Conservation (phyloP, 2,797 vertebrate genomes). For the Onychomys torridus region DNA sequence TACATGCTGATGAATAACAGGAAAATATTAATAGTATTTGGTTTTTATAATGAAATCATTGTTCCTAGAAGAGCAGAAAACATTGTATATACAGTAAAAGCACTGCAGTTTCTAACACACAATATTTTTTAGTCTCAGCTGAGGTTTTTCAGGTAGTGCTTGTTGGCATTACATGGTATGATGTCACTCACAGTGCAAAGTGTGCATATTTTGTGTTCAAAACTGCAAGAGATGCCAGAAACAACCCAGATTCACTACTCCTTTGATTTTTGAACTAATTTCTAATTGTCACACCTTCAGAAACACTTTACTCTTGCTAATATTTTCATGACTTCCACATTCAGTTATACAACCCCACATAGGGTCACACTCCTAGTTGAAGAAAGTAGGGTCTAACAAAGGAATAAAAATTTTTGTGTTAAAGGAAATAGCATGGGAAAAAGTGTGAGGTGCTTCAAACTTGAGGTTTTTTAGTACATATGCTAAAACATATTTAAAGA, state of each 20-base stretch:
- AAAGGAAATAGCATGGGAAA: constrained; percentile 18
- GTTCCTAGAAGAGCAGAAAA: not conserved
- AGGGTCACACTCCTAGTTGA: not conserved
- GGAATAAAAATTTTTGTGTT: not conserved
- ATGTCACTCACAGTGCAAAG: not conserved
- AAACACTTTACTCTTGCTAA: not conserved
- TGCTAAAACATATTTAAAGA: constrained; percentile 38
- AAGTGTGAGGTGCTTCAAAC: not conserved
- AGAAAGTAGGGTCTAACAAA: not conserved
- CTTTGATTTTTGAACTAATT: not conserved
- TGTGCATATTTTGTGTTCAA: not conserved
- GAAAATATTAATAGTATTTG: not conserved
- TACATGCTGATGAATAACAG: not conserved
- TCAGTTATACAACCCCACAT: not conserved
- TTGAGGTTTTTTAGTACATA: constrained; percentile 26
- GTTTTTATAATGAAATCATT: not conserved
- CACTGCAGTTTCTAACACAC: not conserved
- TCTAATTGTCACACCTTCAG: not conserved
- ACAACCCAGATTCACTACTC: not conserved
- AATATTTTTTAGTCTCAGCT: not conserved
- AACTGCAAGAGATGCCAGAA: not conserved
- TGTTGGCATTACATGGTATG: not conserved
- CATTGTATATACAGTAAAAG: not conserved
- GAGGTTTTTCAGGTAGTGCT: not conserved
- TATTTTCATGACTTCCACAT: not conserved